phyloP scores from a whole-genome alignment of 2,797 vertebrate species.

The Cryptoprocta ferox region DNA sequence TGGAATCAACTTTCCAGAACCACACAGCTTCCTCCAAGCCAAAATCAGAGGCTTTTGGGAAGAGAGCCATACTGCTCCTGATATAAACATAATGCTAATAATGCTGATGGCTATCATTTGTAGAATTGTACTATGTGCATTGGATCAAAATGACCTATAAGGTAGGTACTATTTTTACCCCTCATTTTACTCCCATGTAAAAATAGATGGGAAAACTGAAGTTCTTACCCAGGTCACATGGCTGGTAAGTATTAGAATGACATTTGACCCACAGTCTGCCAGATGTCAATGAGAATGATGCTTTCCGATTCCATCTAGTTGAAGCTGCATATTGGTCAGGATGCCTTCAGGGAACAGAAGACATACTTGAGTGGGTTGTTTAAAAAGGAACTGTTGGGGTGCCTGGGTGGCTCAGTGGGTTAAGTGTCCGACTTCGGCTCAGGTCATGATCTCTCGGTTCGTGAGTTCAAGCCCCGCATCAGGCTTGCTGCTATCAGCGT shows the following conservation, averaged over 20 bases:
- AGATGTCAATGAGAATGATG: background rate
- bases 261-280: background rate
- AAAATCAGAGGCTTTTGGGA: background rate
- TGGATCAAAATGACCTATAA: background rate
- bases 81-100: background rate
- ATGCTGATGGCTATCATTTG: background rate
- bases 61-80: background rate
- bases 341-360: background rate
- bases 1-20: background rate
- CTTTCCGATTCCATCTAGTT: background rate
- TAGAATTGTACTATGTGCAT: background rate
- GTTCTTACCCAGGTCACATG: background rate
- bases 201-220: constrained; percentile 49
- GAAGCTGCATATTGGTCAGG: background rate
- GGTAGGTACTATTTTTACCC: background rate
- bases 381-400: background rate
- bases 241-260: constrained; percentile 26
- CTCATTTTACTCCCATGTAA: constrained; percentile 22
- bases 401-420: no score
- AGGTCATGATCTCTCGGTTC: no score
- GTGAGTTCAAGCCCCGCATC: no score
- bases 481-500: no score
- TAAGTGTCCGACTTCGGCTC: no score
- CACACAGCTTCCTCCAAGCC: background rate
- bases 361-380: background rate